Evolutionary conservation across 2,888 invertebrate species (phyloP).

Genomic region (Sicus ferrugineus): DNA sequence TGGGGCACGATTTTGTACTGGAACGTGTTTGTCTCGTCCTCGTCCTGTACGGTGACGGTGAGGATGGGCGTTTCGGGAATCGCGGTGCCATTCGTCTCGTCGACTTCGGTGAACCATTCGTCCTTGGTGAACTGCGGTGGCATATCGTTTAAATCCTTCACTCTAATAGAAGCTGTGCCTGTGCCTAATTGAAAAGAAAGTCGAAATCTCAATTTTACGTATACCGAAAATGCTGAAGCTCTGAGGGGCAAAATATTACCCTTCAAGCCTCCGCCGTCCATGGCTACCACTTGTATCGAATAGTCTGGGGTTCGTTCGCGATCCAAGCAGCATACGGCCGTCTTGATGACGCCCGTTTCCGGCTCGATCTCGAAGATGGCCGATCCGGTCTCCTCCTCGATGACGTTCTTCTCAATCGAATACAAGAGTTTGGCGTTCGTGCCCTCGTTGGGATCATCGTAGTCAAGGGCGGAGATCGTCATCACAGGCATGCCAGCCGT

Average conservation of each 20-base stretch:
- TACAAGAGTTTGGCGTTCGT: conserved; percentile 94
- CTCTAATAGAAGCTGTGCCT: conserved; percentile 93
- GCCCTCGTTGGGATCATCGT: conserved; percentile 95
- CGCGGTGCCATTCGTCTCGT: conserved; percentile 92
- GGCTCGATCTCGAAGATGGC: conserved; percentile 97
- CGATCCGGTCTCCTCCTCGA: conserved; percentile 95
- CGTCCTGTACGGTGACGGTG: conserved; percentile 94
- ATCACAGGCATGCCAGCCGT: conserved; percentile 97
- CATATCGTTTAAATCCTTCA: conserved; percentile 98
- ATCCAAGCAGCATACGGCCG: conserved; percentile 93
- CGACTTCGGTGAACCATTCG: conserved; percentile 95
- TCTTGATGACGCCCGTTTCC: conserved; percentile 95
- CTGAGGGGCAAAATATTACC: too few relatives aligned
- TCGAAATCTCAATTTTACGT: too few relatives aligned
- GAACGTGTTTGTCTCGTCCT: conserved; percentile 96
- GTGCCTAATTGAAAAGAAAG: too few relatives aligned
- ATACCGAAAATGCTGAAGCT: too few relatives aligned
- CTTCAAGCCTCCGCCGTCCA: conserved; percentile 94
- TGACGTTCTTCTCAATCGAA: conserved; percentile 95
- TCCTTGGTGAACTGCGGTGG: conserved; percentile 96
- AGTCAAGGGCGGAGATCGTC: conserved; percentile 98
- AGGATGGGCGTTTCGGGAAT: conserved; percentile 93
- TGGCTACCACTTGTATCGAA: conserved; percentile 95
- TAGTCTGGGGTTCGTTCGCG: conserved; percentile 96
- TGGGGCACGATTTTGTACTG: conserved; percentile 94